Conservation (phyloP, 2,888 invertebrate genomes). For the Acleris emargana region DNA sequence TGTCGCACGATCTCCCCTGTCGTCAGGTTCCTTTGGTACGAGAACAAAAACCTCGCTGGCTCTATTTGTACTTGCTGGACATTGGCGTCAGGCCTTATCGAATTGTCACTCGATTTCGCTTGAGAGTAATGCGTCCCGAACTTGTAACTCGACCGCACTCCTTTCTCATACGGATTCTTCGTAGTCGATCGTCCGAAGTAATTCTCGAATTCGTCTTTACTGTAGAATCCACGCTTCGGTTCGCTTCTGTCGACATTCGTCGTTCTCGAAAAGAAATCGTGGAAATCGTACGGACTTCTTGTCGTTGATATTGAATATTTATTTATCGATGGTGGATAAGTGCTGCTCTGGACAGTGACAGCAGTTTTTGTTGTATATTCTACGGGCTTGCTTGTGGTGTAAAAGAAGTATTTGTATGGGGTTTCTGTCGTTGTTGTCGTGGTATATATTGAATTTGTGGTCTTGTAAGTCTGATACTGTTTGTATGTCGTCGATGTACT, state of each 20-base stretch:
- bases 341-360: slow-evolving; percentile 47
- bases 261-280: slow-evolving; percentile 72
- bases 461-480: slow-evolving; percentile 50
- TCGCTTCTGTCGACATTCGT: slow-evolving; percentile 48
- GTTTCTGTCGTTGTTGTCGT: slow-evolving; percentile 44
- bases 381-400: slow-evolving; percentile 47
- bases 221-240: slow-evolving; percentile 67
- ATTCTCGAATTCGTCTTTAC: slow-evolving; percentile 66
- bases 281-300: slow-evolving; percentile 82
- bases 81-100: slow-evolving; percentile 77
- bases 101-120: slow-evolving; percentile 74
- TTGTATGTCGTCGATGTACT: slow-evolving; percentile 64
- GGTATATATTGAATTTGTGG: slow-evolving; percentile 40
- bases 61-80: slow-evolving; percentile 79
- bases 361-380: slow-evolving; percentile 60
- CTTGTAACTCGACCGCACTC: slow-evolving; percentile 69
- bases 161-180: slow-evolving; percentile 77
- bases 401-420: slow-evolving; percentile 46
- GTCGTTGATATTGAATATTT: slow-evolving; percentile 79
- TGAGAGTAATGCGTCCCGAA: slow-evolving; percentile 77
- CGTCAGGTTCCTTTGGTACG: slow-evolving; percentile 74
- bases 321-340: slow-evolving; percentile 60
- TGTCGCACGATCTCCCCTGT: slow-evolving; percentile 61
- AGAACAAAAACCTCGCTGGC: slow-evolving; percentile 69
- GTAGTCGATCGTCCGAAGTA: slow-evolving; percentile 79